These are phyloP conservation scores for Sesia apiformis DNA, from an alignment of 2,888 invertebrate genomes.

Conservation along the genomic window DNA sequence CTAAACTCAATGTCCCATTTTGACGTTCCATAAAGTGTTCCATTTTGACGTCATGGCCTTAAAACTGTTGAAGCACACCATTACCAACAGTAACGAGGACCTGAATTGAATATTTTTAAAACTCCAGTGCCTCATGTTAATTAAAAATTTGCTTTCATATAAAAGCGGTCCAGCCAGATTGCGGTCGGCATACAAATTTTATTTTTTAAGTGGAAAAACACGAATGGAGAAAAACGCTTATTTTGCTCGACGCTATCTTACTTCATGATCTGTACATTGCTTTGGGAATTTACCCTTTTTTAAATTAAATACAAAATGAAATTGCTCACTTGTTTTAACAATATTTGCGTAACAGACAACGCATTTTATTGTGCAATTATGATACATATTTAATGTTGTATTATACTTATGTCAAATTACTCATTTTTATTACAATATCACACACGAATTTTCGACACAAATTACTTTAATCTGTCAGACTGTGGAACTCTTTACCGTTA, in stretches of 20 bases:
- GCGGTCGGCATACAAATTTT: slow-evolving; percentile 34
- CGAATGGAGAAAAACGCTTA: slow-evolving; percentile 16
- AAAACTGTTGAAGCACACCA: not conserved
- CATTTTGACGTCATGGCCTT: too few species aligned
- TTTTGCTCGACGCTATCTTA: slow-evolving; percentile 29
- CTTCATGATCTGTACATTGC: slow-evolving; percentile 27
- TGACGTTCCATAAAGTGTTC: too few species aligned
- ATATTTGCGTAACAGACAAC: not conserved
- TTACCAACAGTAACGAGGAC: not conserved
- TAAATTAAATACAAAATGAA: not conserved
- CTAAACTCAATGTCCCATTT: too few species aligned
- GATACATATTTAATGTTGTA: too few species aligned
- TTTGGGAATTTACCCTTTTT: slow-evolving; percentile 3
- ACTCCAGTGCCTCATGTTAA: slow-evolving; percentile 39
- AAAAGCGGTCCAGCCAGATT: slow-evolving; percentile 29
- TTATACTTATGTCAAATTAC: too few species aligned
- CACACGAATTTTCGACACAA: too few species aligned
- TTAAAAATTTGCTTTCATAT: slow-evolving; percentile 42
- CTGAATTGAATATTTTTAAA: slow-evolving; percentile 15
- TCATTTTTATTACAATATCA: too few species aligned
- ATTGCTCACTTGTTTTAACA: not conserved
- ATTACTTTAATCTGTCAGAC: too few species aligned
- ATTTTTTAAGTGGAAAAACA: slow-evolving; percentile 32
- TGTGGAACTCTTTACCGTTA: too few species aligned
- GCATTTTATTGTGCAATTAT: not conserved